Conservation (phyloP, 1,140 invertebrate genomes). For the Vollenhovia emeryi region DNA sequence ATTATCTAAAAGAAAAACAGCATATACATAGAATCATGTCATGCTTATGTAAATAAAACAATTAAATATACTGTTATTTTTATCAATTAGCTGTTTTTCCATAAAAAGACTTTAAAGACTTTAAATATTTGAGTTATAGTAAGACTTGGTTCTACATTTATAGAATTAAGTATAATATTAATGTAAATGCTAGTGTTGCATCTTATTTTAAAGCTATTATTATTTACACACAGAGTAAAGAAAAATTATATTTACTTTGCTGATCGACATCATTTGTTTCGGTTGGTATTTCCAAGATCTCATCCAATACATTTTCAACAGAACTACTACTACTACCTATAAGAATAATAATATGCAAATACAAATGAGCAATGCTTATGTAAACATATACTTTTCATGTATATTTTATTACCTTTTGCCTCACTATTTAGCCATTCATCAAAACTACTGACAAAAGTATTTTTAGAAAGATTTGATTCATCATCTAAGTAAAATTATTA, state of each 20-base stretch:
- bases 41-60: neutral
- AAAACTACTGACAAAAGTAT: neutral
- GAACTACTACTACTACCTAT: neutral
- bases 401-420: too few relatives aligned
- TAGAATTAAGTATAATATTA: too few relatives aligned
- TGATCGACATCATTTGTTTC: too few relatives aligned
- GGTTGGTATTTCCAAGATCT: neutral
- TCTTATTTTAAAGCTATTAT: neutral
- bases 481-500: neutral
- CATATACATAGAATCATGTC: neutral
- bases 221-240: neutral
- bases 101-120: too few relatives aligned
- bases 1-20: neutral
- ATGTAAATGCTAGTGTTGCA: neutral
- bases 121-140: too few relatives aligned
- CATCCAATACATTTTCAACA: neutral
- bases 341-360: too few relatives aligned
- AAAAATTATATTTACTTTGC: too few relatives aligned
- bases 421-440: too few relatives aligned
- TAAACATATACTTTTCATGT: too few relatives aligned
- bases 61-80: neutral
- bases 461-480: neutral
- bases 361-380: too few relatives aligned
- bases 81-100: neutral
- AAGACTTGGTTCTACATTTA: too few relatives aligned